These are phyloP conservation scores for Lasioglossum leucozonium DNA, from an alignment of 2,888 invertebrate genomes.

Conservation along the genomic window DNA sequence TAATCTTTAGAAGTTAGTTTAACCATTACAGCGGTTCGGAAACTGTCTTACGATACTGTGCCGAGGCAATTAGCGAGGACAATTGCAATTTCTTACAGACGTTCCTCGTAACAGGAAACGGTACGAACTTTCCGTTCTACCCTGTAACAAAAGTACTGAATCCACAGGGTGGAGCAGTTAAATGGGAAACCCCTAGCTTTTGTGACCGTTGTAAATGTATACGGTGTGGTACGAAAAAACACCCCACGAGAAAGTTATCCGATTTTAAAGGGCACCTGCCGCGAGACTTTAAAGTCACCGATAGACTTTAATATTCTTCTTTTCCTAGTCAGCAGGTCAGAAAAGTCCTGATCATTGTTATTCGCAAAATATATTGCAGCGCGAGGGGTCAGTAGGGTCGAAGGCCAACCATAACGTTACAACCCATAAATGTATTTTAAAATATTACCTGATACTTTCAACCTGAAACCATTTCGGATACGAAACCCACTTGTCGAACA, in stretches of 20 bases:
- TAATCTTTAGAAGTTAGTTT: not conserved
- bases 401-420: not conserved
- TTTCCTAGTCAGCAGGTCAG: no score
- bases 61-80: not conserved
- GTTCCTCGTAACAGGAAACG: not conserved
- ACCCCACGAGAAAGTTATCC: not conserved
- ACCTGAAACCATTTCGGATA: no score
- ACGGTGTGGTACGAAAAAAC: not conserved
- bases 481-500: not conserved
- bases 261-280: not conserved
- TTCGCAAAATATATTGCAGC: no score
- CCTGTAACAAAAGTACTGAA: not conserved
- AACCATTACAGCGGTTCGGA: not conserved
- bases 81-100: not conserved
- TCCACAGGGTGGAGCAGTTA: not conserved
- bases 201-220: not conserved
- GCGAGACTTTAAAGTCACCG: not conserved
- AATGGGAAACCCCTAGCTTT: not conserved
- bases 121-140: not conserved
- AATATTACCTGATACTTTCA: not conserved
- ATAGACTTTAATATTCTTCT: not conserved
- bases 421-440: not conserved
- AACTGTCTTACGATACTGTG: not conserved
- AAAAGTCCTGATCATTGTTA: no score
- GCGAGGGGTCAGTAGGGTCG: no score